These are phyloP conservation scores for Lamellibrachia satsuma DNA, from an alignment of 2,888 invertebrate species.

Conservation along the genomic window DNA sequence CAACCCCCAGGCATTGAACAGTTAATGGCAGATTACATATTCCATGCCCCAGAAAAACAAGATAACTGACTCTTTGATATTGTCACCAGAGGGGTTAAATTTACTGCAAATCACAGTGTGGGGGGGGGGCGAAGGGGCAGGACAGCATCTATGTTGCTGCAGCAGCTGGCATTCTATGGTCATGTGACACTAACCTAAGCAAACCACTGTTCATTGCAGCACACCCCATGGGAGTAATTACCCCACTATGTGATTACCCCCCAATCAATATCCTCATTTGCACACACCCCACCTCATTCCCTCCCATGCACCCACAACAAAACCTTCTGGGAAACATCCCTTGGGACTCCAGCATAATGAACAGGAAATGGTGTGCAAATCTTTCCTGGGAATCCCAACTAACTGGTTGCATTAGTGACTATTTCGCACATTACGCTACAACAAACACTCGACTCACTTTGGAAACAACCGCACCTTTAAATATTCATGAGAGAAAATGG, in stretches of 20 bases:
- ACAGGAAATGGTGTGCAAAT: not conserved
- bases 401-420: not conserved
- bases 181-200: not conserved
- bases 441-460: not conserved
- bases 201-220: not conserved
- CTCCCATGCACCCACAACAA: not conserved
- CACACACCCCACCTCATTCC: not conserved
- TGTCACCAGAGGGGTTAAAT: not conserved
- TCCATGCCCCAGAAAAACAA: not conserved
- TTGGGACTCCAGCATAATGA: not conserved
- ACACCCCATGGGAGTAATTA: not conserved
- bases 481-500: not conserved
- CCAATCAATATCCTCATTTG: not conserved
- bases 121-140: not conserved
- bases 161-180: not conserved
- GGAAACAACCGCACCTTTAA: not conserved
- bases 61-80: not conserved
- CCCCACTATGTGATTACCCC: not conserved
- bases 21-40: constrained; percentile 9
- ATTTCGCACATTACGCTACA: not conserved
- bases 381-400: not conserved
- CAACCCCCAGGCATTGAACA: not conserved
- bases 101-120: not conserved
- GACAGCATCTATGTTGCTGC: not conserved
- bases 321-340: not conserved